Evolutionary conservation across 2,888 invertebrate genomes (phyloP).

Genomic region (Drosophila anomelani): DNA sequence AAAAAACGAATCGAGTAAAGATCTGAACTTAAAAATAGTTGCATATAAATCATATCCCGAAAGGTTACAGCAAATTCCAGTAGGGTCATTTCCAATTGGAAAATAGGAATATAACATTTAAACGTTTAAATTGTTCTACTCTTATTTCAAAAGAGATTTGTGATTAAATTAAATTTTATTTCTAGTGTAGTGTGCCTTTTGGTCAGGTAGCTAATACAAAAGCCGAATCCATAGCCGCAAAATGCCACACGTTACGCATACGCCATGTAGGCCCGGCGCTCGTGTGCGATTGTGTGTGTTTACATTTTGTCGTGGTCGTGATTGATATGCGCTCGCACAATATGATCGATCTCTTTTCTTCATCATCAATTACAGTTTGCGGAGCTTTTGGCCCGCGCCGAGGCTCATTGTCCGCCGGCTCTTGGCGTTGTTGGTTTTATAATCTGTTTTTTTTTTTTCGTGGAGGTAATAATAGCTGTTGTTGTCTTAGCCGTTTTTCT

Average conservation of each 20-base stretch:
- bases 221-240: constrained; percentile 21
- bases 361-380: constrained; percentile 79
- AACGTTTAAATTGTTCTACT: neutral
- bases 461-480: constrained; percentile 68
- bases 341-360: constrained; percentile 79
- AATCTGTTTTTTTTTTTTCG: constrained; percentile 58
- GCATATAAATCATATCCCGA: neutral
- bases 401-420: constrained; percentile 55
- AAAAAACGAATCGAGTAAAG: neutral
- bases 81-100: neutral
- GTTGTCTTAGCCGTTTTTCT: constrained; percentile 52
- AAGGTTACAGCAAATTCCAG: neutral
- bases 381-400: constrained; percentile 64
- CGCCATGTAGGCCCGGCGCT: constrained; percentile 55
- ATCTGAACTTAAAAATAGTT: neutral
- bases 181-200: constrained; percentile 50
- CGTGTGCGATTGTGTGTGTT: constrained; percentile 38
- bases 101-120: neutral
- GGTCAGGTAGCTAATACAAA: constrained; percentile 53
- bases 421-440: constrained; percentile 46
- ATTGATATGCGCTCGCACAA: constrained; percentile 79
- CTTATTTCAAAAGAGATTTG: neutral
- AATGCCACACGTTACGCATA: constrained; percentile 76
- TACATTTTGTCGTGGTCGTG: constrained; percentile 76
- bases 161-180: constrained; percentile 20